Evolutionary conservation across 2,113 vertebrate genomes (phyloP).

Genomic region (Alces alces): DNA sequence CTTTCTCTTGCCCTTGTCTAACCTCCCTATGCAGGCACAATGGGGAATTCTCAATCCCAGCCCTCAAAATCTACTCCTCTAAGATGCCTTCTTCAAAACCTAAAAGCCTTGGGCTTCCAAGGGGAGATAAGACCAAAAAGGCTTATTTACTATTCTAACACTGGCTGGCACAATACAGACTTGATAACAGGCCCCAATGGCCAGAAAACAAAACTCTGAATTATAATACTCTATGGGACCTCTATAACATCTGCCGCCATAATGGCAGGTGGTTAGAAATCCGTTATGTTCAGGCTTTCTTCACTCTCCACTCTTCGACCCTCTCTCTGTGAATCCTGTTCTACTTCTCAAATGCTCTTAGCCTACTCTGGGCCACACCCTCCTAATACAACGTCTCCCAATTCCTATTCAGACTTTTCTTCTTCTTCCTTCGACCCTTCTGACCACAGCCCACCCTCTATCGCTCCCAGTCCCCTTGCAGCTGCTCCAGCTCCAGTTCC

Average conservation of each 20-base stretch:
- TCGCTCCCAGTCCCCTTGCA: not conserved
- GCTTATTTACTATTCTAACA: not conserved
- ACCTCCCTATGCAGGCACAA: not conserved
- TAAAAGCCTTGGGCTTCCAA: not conserved
- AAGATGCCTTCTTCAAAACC: not conserved
- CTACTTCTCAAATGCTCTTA: not conserved
- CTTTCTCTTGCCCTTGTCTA: not conserved
- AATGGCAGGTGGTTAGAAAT: not conserved
- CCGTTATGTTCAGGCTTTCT: not conserved
- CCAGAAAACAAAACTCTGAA: no score
- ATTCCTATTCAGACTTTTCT: not conserved
- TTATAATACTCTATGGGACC: not conserved
- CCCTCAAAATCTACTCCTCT: not conserved
- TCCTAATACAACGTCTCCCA: not conserved
- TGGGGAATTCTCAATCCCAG: not conserved
- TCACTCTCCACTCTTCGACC: not conserved
- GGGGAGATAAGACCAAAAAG: not conserved
- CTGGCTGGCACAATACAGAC: not conserved
- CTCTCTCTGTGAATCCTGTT: not conserved
- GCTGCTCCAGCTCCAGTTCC: not conserved
- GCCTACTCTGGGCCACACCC: not conserved
- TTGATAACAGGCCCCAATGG: not conserved
- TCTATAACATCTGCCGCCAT: not conserved
- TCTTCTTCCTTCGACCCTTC: not conserved
- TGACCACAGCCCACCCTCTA: rapidly evolving